These are phyloP conservation scores for Epirrhoe alternata DNA, from an alignment of 2,888 invertebrate genomes.

Conservation along the genomic window DNA sequence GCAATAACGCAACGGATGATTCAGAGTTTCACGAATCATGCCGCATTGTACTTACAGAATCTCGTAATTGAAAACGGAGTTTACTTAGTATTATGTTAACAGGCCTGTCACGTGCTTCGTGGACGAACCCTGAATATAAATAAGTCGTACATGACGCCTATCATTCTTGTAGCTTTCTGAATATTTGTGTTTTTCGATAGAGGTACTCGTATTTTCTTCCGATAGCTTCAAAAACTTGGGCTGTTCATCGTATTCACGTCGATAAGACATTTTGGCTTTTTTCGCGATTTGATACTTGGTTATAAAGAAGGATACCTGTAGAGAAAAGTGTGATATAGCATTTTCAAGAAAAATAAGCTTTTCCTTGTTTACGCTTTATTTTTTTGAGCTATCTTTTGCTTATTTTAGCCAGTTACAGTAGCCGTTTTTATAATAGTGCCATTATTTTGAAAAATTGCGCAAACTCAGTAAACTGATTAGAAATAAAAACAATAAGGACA, in stretches of 20 bases:
- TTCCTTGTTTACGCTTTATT: neutral
- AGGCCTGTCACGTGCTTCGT: slow-evolving; percentile 68
- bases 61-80: slow-evolving; percentile 75
- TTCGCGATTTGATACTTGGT: slow-evolving; percentile 2
- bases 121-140: slow-evolving; percentile 75
- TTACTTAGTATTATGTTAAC: slow-evolving; percentile 71
- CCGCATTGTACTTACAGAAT: slow-evolving; percentile 56
- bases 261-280: slow-evolving; percentile 13
- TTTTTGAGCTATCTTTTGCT: slow-evolving; percentile 1
- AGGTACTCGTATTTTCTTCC: slow-evolving; percentile 17
- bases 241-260: slow-evolving; percentile 13
- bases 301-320: slow-evolving; percentile 12
- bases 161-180: slow-evolving; percentile 57
- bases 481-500: slow-evolving; percentile 31
- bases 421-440: slow-evolving; percentile 21
- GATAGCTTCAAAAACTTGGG: slow-evolving; percentile 14
- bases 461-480: slow-evolving; percentile 30
- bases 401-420: slow-evolving; percentile 11
- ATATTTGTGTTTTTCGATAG: slow-evolving; percentile 40
- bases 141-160: slow-evolving; percentile 62
- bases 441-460: slow-evolving; percentile 24
- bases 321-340: slow-evolving; percentile 2
- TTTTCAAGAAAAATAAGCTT: neutral
- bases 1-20: slow-evolving; percentile 50
- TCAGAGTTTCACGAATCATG: slow-evolving; percentile 58